phyloP scores from a whole-genome alignment of 2,888 invertebrate species.

The Agrochola lota region DNA sequence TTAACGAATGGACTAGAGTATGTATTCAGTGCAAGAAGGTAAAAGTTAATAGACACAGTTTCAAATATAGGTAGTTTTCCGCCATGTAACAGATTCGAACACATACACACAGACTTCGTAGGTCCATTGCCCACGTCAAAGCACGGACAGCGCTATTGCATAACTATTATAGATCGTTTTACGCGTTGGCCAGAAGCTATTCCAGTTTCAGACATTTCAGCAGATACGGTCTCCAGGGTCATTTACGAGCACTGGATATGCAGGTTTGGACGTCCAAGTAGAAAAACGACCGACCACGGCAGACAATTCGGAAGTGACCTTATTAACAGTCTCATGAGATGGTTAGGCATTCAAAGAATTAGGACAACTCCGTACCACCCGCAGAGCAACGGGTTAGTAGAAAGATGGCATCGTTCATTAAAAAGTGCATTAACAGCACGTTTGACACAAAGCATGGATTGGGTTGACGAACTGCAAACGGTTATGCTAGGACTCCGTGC shows the following conservation, averaged over 20 bases:
- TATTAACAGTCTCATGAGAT: not conserved
- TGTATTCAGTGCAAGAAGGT: not conserved
- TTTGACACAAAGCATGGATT: not conserved
- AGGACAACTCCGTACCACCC: constrained; percentile 7
- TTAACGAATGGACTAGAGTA: not conserved
- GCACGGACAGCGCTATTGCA: not conserved
- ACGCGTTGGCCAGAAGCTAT: constrained; percentile 1
- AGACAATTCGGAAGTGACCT: not conserved
- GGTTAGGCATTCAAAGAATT: not conserved
- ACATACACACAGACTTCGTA: not conserved
- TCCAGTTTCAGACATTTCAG: not conserved
- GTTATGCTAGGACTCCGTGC: not conserved
- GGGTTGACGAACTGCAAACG: not conserved
- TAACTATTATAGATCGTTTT: constrained; percentile 1
- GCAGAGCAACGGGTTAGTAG: not conserved
- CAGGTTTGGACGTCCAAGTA: not conserved
- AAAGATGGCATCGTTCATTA: constrained; percentile 4
- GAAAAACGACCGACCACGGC: not conserved
- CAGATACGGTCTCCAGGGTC: not conserved
- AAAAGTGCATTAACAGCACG: not conserved
- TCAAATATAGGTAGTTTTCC: not conserved
- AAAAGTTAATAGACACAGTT: not conserved
- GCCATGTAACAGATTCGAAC: not conserved
- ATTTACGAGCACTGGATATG: not conserved
- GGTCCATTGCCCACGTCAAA: not conserved